Evolutionary conservation across 2,888 invertebrate genomes (phyloP).

Genomic region (Phoronis australis): DNA sequence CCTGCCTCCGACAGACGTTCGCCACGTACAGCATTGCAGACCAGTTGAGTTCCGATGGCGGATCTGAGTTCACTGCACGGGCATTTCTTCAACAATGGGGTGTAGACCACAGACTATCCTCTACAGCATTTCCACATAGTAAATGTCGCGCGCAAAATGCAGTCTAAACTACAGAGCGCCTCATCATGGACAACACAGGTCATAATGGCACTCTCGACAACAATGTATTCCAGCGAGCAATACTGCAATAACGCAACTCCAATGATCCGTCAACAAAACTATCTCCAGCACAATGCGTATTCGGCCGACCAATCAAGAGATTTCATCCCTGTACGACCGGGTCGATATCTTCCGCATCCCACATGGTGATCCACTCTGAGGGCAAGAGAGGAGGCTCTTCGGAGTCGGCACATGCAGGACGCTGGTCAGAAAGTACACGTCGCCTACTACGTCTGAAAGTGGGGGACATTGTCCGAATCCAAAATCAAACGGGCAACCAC

Average conservation of each 20-base stretch:
- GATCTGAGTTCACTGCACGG: constrained; percentile 21
- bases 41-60: constrained; percentile 23
- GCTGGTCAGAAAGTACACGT: constrained; percentile 17
- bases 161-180: constrained; percentile 25
- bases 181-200: constrained; percentile 23
- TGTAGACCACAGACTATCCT: no score
- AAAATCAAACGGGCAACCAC: no score
- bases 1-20: constrained; percentile 18
- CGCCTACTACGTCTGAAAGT: constrained; percentile 10
- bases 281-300: constrained; percentile 21
- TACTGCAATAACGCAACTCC: constrained; percentile 22
- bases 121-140: no score
- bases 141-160: no score
- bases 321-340: no score
- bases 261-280: constrained; percentile 21
- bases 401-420: constrained; percentile 20
- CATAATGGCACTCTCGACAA: constrained; percentile 21
- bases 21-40: constrained; percentile 22
- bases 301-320: constrained; percentile 18
- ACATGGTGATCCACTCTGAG: constrained; percentile 18
- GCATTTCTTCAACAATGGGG: constrained; percentile 18
- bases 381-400: constrained; percentile 19
- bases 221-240: constrained; percentile 19
- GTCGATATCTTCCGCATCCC: no score
- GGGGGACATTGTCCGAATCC: no score